Evolutionary conservation across 2,113 vertebrate species (phyloP).

Genomic region (Nesoenas mayeri): DNA sequence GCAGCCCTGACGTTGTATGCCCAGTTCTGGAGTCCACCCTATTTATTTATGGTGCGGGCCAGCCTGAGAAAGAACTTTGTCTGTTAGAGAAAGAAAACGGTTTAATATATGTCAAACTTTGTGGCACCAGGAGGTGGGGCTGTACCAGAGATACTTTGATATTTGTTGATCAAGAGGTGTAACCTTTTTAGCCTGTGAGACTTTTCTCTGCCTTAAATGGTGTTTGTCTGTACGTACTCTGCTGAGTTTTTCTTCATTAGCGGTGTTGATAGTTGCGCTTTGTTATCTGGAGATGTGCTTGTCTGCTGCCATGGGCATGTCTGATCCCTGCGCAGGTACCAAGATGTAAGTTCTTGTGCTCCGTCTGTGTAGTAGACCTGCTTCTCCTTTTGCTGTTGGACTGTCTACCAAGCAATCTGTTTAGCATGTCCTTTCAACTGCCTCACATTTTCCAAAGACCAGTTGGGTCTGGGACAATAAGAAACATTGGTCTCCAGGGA

Average conservation of each 20-base stretch:
- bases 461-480: background rate
- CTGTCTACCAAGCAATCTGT: background rate
- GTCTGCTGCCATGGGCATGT: background rate
- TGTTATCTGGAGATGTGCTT: background rate
- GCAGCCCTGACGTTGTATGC: background rate
- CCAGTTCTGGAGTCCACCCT: background rate
- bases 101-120: background rate
- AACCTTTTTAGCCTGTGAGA: background rate
- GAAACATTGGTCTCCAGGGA: background rate
- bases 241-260: background rate
- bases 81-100: background rate
- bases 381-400: background rate
- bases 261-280: background rate
- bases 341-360: background rate
- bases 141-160: background rate
- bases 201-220: slow-evolving; percentile 32
- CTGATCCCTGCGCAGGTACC: background rate
- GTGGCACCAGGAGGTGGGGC: background rate
- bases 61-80: background rate
- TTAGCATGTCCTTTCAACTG: background rate
- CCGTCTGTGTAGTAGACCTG: background rate
- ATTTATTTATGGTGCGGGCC: background rate
- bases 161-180: background rate
- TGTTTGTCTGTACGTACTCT: background rate
- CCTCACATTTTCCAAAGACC: background rate